Evolutionary conservation across 2,888 invertebrate species (phyloP).

Genomic region (Shargacucullia verbasci): DNA sequence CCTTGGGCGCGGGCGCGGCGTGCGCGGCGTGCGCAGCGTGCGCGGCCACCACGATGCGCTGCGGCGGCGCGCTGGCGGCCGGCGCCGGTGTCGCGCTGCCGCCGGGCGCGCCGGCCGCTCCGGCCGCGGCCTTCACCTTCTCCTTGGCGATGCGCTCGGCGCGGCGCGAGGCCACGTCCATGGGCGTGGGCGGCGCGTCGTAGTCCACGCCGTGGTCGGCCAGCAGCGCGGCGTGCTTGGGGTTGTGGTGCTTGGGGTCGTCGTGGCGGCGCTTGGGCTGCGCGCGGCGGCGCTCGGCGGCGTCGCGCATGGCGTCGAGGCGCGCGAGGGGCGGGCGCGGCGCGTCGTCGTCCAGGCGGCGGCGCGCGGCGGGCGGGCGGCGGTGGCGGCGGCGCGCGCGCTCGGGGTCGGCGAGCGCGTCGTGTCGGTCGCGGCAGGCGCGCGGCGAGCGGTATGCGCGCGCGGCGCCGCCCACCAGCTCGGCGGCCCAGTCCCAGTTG

Average conservation of each 20-base stretch:
- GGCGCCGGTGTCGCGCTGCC: conserved; percentile 84
- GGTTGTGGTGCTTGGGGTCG: conserved; percentile 92
- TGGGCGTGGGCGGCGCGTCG: conserved; percentile 95
- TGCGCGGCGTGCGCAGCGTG: no score
- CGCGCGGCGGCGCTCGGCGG: conserved; percentile 92
- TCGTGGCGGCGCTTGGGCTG: conserved; percentile 93
- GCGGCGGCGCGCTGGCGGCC: conserved; percentile 60
- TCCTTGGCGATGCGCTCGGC: conserved; percentile 96
- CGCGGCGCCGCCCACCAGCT: conserved; percentile 96
- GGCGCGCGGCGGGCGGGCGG: conserved; percentile 91
- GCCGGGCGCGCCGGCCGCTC: conserved; percentile 66
- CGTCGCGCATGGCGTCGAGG: conserved; percentile 93
- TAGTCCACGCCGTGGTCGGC: conserved; percentile 95
- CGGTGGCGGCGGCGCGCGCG: conserved; percentile 96
- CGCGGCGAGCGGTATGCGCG: conserved; percentile 96
- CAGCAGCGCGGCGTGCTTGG: conserved; percentile 95
- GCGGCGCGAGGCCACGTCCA: conserved; percentile 93
- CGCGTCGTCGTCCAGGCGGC: conserved; percentile 90
- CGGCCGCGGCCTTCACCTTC: conserved; percentile 89
- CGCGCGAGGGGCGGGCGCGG: conserved; percentile 85
- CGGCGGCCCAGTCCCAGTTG: conserved; percentile 98
- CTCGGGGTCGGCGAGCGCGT: conserved; percentile 95
- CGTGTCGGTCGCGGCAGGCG: conserved; percentile 97
- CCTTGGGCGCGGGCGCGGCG: conserved; percentile 56
- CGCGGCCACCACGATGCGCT: conserved; percentile 66